These are phyloP conservation scores for Drosophila erecta DNA, from an alignment of 1,140 invertebrate genomes.

Conservation along the genomic window DNA sequence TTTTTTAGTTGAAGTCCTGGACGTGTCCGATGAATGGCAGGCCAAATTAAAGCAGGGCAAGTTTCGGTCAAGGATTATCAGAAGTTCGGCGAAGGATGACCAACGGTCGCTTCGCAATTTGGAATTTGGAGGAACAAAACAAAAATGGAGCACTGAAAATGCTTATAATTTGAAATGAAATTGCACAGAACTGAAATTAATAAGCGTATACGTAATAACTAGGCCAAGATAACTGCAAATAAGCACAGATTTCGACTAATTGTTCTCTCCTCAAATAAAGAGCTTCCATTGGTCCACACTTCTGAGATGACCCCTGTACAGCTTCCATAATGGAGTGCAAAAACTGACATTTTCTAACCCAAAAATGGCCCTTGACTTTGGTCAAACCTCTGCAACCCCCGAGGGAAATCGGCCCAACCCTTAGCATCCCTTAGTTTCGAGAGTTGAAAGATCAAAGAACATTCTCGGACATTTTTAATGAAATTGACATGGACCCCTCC, in stretches of 20 bases:
- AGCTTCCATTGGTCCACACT: slow-evolving; percentile 37
- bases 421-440: slow-evolving; percentile 10
- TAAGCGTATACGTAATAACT: no score
- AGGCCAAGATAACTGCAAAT: no score
- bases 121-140: neutral
- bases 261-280: neutral
- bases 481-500: slow-evolving; percentile 33
- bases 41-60: slow-evolving; percentile 41
- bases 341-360: slow-evolving; percentile 71
- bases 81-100: slow-evolving; percentile 8
- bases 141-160: neutral
- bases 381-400: slow-evolving; percentile 14
- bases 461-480: slow-evolving; percentile 67
- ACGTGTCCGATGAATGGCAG: slow-evolving; percentile 36
- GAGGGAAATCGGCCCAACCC: slow-evolving; percentile 28
- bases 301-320: slow-evolving; percentile 12
- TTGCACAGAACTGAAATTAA: no score
- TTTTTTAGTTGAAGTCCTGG: slow-evolving; percentile 29
- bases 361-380: slow-evolving; percentile 48
- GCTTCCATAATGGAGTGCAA: slow-evolving; percentile 39
- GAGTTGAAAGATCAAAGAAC: slow-evolving; percentile 57
- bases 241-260: no score
- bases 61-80: slow-evolving; percentile 41
- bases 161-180: neutral
- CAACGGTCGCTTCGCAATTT: slow-evolving; percentile 33